phyloP scores from a whole-genome alignment of 2,113 vertebrate species.

The Trematomus loennbergii region DNA sequence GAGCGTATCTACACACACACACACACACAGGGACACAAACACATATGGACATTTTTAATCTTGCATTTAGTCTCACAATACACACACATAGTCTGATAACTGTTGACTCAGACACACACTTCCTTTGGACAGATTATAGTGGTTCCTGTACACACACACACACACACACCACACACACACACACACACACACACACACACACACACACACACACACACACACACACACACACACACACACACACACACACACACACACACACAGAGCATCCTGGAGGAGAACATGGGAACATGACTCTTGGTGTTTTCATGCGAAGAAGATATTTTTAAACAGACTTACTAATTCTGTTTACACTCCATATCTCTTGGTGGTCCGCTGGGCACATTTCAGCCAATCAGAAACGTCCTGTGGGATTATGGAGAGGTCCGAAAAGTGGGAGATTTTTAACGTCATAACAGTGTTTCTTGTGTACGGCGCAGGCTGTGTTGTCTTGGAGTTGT shows the following conservation, averaged over 20 bases:
- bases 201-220: constrained; percentile 6
- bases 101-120: constrained; percentile 34
- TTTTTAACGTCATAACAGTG: constrained; percentile 15
- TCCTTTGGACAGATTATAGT: background rate
- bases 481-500: constrained; percentile 33
- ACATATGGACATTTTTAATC: background rate
- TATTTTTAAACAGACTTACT: background rate
- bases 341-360: background rate
- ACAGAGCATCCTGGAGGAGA: constrained; percentile 25
- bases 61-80: constrained; percentile 26
- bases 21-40: constrained; percentile 26
- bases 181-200: constrained; percentile 16
- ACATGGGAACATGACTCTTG: constrained; percentile 64
- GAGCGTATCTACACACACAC: constrained; percentile 18
- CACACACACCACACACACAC: background rate
- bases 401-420: background rate
- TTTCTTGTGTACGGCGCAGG: background rate
- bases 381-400: background rate
- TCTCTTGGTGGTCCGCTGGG: constrained; percentile 9
- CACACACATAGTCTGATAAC: constrained; percentile 10
- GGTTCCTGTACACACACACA: constrained; percentile 23
- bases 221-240: constrained; percentile 21
- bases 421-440: constrained; percentile 15
- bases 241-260: no score
- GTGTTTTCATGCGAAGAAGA: background rate